These are phyloP conservation scores for Achatina immaculata DNA, from an alignment of 1,140 invertebrate species.

Conservation along the genomic window DNA sequence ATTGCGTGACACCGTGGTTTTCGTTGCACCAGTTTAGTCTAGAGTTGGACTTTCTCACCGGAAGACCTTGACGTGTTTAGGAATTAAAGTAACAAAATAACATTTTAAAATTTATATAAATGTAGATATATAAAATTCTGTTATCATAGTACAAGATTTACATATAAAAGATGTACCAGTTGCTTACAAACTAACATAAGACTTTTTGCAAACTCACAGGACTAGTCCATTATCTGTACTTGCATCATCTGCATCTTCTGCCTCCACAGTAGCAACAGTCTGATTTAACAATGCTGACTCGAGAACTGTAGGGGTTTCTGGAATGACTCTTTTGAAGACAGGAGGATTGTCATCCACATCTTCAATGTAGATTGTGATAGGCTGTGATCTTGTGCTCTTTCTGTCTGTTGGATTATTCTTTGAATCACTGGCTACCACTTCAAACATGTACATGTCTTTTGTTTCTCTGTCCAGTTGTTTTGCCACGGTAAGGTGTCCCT, in stretches of 20 bases:
- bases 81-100: too few species aligned
- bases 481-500: conserved; percentile 54
- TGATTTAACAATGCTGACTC: conserved; percentile 38
- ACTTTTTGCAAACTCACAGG: conserved; percentile 28
- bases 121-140: too few species aligned
- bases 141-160: too few species aligned
- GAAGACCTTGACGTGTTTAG: too few species aligned
- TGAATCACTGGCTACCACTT: conserved; percentile 53
- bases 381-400: conserved; percentile 17
- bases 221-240: conserved; percentile 28
- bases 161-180: too few species aligned
- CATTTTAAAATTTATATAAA: too few species aligned
- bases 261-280: conserved; percentile 45
- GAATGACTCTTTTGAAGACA: conserved; percentile 40
- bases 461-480: conserved; percentile 52
- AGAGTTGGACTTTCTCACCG: too few species aligned
- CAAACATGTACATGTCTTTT: conserved; percentile 48
- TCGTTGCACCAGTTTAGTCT: too few species aligned
- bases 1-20: too few species aligned
- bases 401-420: conserved; percentile 29
- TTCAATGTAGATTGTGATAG: conserved; percentile 45
- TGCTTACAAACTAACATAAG: too few species aligned
- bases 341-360: conserved; percentile 62
- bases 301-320: conserved; percentile 33
- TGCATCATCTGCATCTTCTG: conserved; percentile 44